Evolutionary conservation across 1,140 invertebrate genomes (phyloP), one percentile per base, ranked within the genome.

Genomic region (Drosophila carrolli): DNA sequence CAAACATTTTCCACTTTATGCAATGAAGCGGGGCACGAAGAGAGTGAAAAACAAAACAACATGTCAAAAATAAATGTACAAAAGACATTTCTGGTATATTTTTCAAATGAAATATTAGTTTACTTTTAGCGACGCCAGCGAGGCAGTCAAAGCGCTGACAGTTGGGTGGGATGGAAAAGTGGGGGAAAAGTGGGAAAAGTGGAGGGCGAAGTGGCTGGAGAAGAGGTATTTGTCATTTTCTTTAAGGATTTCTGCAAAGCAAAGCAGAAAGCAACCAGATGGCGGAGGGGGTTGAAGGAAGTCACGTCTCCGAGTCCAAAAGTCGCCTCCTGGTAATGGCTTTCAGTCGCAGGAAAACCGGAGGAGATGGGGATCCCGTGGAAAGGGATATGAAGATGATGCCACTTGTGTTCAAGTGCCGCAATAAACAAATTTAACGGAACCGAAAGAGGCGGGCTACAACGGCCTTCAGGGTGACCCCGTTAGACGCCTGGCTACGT

Each of bases 41-140:
- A 38, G 59, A 84, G 72, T 63, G 54, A 81, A 85, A 85, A 86
- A 86, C 83, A 86, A 86, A 88, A 86, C 83, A 86, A 86, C 83
- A 86, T 86, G 82, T 86, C 82, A 86, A 86, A 79, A 82, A 88
- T 88, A 86, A 86, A 86, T 86, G 82, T 86, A 86, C 82, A 88
- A 86, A 88, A 82, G 83, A 86, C 82, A 88, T 86, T 79, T 75
- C 82, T 88, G 82, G 78, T 78, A 78, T 86, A 86, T 86, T 86
- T 82, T 79, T 82, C 83, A 86, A 86, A 88, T 88, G 83, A 88
- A 88, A 83, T 88, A 88, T 88, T 88, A 89, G 83, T 88, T 88
- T 88, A 88, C 83, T 88, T 88, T 89, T 78, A 77, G 84, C 75
- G 67, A 77, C 73, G 78, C 62, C 80, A 62, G 27, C 58, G 73